These are phyloP conservation scores for Myocastor coypus DNA, from an alignment of 2,113 vertebrate species.

Conservation along the genomic window DNA sequence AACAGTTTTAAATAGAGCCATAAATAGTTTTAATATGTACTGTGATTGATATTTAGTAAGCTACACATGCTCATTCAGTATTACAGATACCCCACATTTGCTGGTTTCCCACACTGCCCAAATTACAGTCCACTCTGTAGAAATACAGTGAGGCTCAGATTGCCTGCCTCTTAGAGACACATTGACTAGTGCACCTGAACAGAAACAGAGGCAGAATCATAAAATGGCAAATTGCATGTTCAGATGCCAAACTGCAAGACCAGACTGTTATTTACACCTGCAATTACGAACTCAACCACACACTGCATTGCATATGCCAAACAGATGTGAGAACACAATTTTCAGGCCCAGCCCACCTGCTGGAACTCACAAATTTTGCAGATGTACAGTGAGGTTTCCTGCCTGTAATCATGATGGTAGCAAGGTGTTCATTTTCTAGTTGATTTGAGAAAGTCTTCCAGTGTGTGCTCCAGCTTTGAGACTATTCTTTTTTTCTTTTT, in stretches of 20 bases:
- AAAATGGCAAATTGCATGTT: slow-evolving; percentile 51
- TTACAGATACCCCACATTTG: not conserved
- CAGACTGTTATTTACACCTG: slow-evolving; percentile 66
- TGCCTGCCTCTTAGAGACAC: not conserved
- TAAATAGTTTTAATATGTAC: not conserved
- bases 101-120: not conserved
- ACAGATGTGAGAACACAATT: not conserved
- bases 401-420: not conserved
- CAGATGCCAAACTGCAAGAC: slow-evolving; percentile 47
- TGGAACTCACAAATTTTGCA: not conserved
- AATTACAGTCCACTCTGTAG: not conserved
- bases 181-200: slow-evolving; percentile 36
- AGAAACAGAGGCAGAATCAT: slow-evolving; percentile 15
- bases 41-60: not conserved
- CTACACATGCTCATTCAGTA: not conserved
- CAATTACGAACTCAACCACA: slow-evolving; percentile 47
- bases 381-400: not conserved
- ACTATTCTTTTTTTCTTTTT: not conserved
- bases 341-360: not conserved
- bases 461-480: not conserved
- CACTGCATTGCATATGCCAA: not conserved
- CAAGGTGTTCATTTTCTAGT: not conserved
- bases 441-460: not conserved
- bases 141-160: not conserved
- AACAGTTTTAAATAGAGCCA: not conserved